Conservation (phyloP, 2,113 vertebrate genomes). For the Catagonus wagneri region DNA sequence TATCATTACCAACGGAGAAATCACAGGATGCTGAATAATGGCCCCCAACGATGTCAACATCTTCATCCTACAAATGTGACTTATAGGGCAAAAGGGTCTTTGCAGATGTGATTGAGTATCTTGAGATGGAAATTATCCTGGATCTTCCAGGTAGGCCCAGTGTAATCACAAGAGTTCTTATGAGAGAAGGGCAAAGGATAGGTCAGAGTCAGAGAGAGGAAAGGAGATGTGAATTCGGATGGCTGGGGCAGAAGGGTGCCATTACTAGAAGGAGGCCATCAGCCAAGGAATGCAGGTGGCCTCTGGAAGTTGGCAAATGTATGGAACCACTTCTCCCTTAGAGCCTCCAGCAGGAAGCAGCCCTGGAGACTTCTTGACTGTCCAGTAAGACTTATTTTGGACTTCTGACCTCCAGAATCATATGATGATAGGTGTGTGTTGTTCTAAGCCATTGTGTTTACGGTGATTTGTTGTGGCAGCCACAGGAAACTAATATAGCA, state of each 20-base stretch:
- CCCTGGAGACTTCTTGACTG: background rate
- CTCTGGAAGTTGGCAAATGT: background rate
- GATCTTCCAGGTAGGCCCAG: background rate
- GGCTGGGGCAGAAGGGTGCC: background rate
- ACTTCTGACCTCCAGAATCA: background rate
- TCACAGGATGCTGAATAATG: background rate
- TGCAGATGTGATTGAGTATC: background rate
- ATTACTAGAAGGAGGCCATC: background rate
- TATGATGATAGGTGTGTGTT: background rate
- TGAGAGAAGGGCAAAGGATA: background rate
- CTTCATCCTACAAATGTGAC: background rate
- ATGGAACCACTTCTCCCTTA: background rate
- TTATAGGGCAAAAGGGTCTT: background rate
- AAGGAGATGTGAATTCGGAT: background rate
- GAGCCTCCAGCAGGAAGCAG: background rate
- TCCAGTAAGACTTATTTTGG: background rate
- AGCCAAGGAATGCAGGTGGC: background rate
- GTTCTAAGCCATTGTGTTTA: background rate
- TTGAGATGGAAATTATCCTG: background rate
- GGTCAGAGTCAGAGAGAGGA: background rate
- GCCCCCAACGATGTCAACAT: background rate
- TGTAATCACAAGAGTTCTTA: background rate
- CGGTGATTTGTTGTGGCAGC: background rate
- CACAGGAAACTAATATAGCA: background rate
- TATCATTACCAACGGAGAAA: background rate